phyloP scores from a whole-genome alignment of 2,797 vertebrate species.

The Psittacula derbiana region DNA sequence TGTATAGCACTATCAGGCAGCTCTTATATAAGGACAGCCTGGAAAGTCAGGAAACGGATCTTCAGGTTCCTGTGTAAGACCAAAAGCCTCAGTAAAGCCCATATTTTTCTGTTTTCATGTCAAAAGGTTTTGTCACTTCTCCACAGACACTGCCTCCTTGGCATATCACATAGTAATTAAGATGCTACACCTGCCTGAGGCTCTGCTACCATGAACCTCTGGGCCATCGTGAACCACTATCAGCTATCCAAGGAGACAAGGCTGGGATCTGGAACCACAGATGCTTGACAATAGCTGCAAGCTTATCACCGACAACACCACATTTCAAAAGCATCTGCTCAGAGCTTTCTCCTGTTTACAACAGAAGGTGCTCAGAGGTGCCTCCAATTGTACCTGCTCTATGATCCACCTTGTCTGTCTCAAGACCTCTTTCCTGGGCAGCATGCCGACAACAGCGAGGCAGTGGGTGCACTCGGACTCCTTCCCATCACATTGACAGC shows the following conservation, averaged over 20 bases:
- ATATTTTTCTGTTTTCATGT: not conserved
- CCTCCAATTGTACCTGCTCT: not conserved
- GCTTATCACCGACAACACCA: not conserved
- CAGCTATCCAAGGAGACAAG: not conserved
- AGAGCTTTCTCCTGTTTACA: not conserved
- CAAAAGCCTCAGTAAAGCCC: not conserved
- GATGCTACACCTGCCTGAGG: not conserved
- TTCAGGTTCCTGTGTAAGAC: not conserved
- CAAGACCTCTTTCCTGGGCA: not conserved
- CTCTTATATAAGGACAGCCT: not conserved
- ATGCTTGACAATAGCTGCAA: not conserved
- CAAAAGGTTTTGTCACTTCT: not conserved
- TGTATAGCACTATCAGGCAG: not conserved
- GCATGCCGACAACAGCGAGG: not conserved
- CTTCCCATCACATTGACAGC: slow-evolving; percentile 15
- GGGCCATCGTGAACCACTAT: not conserved
- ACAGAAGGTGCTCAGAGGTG: not conserved
- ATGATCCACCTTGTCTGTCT: not conserved
- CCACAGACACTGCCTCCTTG: not conserved
- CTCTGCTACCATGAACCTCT: not conserved
- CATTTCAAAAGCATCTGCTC: not conserved
- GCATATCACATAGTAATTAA: not conserved
- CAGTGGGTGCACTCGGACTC: not conserved
- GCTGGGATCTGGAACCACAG: not conserved
- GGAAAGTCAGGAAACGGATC: not conserved